phyloP scores from a whole-genome alignment of 2,888 invertebrate genomes.

The Trachelus troglodyta region DNA sequence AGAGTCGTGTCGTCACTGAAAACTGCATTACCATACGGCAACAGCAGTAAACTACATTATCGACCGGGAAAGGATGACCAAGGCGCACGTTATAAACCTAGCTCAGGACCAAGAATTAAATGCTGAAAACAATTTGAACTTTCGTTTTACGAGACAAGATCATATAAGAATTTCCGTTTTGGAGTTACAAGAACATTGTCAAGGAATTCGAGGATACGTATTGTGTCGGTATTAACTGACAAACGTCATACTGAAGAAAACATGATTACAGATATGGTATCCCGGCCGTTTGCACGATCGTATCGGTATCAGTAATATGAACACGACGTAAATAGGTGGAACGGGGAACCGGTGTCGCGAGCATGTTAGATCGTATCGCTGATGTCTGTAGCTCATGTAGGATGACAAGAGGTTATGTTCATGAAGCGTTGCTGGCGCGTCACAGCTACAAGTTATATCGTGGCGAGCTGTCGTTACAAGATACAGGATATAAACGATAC shows the following conservation, averaged over 20 bases:
- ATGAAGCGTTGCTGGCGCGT: constrained; percentile 48
- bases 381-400: constrained; percentile 23
- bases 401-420: constrained; percentile 47
- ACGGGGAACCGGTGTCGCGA: constrained; percentile 6
- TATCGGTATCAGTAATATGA: not conserved
- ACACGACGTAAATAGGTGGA: constrained; percentile 10
- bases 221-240: not conserved
- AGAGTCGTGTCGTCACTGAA: constrained; percentile 44
- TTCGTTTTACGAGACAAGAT: not conserved
- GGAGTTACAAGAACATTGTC: not conserved
- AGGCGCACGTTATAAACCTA: not conserved
- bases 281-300: not conserved
- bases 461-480: constrained; percentile 39
- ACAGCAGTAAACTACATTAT: constrained; percentile 32
- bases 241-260: not conserved
- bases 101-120: not conserved
- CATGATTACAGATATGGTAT: not conserved
- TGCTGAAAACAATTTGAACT: not conserved
- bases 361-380: constrained; percentile 17
- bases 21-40: constrained; percentile 29
- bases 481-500: constrained; percentile 36
- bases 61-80: constrained; percentile 16
- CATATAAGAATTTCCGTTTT: not conserved
- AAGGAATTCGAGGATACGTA: not conserved
- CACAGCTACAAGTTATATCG: constrained; percentile 37